Evolutionary conservation across 2,113 vertebrate genomes (phyloP).

Genomic region (Cettia cetti): DNA sequence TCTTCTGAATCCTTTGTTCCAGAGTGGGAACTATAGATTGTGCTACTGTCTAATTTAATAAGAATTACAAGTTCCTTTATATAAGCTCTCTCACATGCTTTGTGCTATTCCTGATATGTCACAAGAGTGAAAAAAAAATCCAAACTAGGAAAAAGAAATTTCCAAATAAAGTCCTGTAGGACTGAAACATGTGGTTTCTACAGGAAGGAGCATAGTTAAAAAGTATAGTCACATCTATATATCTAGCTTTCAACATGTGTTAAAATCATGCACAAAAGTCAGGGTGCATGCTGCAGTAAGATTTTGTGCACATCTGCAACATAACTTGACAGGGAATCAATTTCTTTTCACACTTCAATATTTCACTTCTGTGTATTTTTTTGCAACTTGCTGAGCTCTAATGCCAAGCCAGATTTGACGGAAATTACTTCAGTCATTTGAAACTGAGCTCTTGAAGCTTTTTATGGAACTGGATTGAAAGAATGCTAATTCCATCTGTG

Average conservation of each 20-base stretch:
- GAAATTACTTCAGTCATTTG: conserved; percentile 46
- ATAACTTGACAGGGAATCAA: conserved; percentile 12
- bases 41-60: neutral
- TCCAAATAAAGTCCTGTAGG: neutral
- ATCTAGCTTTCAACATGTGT: neutral
- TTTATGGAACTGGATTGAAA: conserved; percentile 54
- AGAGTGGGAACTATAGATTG: neutral
- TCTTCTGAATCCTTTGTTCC: neutral
- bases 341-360: conserved; percentile 53
- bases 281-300: neutral
- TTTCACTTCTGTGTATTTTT: conserved; percentile 42
- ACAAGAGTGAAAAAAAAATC: neutral
- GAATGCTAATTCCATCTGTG: conserved; percentile 52
- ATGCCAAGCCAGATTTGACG: conserved; percentile 25
- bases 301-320: conserved; percentile 41
- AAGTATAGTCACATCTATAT: neutral
- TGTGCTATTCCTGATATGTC: neutral
- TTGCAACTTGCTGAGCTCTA: conserved; percentile 23
- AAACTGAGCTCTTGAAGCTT: conserved; percentile 41
- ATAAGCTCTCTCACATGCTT: neutral
- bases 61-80: neutral
- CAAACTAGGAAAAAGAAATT: neutral
- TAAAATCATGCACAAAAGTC: neutral
- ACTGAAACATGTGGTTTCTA: neutral
- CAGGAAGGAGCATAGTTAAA: neutral